phyloP scores from a whole-genome alignment of 2,797 vertebrate species.

The Hydrolagus colliei region DNA sequence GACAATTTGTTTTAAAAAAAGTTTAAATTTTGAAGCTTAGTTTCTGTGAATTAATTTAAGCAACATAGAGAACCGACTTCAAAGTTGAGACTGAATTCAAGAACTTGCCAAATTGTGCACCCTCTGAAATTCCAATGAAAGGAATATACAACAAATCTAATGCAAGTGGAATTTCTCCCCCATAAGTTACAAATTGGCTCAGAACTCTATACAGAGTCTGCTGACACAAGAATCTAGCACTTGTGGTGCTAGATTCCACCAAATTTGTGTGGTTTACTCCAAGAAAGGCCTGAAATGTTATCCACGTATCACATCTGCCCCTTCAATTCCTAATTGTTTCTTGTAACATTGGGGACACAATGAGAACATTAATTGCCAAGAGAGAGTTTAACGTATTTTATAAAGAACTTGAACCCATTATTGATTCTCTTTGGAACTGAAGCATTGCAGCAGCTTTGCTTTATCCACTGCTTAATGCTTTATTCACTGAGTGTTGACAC shows the following conservation, averaged over 20 bases:
- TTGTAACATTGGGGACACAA: not conserved
- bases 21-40: too few species aligned
- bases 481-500: not conserved
- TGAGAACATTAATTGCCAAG: slow-evolving; percentile 4
- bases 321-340: not conserved
- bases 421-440: not conserved
- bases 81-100: too few species aligned
- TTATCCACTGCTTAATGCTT: not conserved
- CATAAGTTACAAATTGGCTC: not conserved
- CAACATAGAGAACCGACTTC: too few species aligned
- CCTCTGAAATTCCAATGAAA: too few species aligned
- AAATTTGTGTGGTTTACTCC: too few species aligned
- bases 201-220: not conserved
- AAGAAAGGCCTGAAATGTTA: not conserved
- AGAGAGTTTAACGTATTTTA: not conserved
- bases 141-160: too few species aligned
- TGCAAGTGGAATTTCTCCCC: too few species aligned
- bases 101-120: too few species aligned
- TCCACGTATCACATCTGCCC: not conserved
- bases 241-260: too few species aligned
- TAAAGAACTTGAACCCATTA: not conserved
- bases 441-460: too few species aligned
- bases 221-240: not conserved
- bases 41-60: too few species aligned
- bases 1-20: too few species aligned